Percentiles rank a stretch among this genome's conserved stretches.
These are phyloP conservation scores for Eciton burchellii DNA, from an alignment of 1,140 invertebrate species.

Conservation along the genomic window DNA sequence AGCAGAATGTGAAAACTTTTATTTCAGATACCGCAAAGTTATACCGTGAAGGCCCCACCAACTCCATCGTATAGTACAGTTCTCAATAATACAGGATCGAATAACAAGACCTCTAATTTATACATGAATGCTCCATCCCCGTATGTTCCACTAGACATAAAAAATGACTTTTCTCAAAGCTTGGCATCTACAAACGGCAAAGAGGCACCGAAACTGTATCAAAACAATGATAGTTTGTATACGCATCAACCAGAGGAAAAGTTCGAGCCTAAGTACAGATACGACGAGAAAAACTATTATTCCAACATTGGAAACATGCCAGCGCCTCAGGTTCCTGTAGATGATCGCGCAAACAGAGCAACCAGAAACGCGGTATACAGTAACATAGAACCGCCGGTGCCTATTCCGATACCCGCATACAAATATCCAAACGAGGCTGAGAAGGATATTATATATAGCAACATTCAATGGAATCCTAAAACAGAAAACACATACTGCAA, in stretches of 20 bases:
- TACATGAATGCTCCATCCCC: slow-evolving; percentile 84
- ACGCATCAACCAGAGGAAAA: slow-evolving; percentile 78
- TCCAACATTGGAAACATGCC: slow-evolving; percentile 82
- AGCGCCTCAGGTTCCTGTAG: slow-evolving; percentile 75
- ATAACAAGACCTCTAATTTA: slow-evolving; percentile 80
- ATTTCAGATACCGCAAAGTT: slow-evolving; percentile 86
- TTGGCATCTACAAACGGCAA: slow-evolving; percentile 71
- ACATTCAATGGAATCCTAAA: slow-evolving; percentile 84
- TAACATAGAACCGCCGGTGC: slow-evolving; percentile 82
- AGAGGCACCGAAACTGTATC: slow-evolving; percentile 77
- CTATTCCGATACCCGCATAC: slow-evolving; percentile 74
- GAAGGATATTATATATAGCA: slow-evolving; percentile 84
- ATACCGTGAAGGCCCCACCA: slow-evolving; percentile 84
- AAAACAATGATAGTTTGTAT: slow-evolving; percentile 81
- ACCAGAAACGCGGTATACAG: slow-evolving; percentile 81
- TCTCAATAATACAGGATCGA: slow-evolving; percentile 81
- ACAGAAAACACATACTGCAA: slow-evolving; percentile 84
- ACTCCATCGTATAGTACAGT: slow-evolving; percentile 86
- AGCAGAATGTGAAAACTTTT: background rate
- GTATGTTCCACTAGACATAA: slow-evolving; percentile 78
- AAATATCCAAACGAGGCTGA: slow-evolving; percentile 75
- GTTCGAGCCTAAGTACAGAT: slow-evolving; percentile 80
- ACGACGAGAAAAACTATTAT: slow-evolving; percentile 82
- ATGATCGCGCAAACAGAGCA: slow-evolving; percentile 74
- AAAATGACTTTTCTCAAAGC: slow-evolving; percentile 76